Base-by-base conservation (phyloP, 2,888 invertebrate species). In the Cylloceria caligata region DNA sequence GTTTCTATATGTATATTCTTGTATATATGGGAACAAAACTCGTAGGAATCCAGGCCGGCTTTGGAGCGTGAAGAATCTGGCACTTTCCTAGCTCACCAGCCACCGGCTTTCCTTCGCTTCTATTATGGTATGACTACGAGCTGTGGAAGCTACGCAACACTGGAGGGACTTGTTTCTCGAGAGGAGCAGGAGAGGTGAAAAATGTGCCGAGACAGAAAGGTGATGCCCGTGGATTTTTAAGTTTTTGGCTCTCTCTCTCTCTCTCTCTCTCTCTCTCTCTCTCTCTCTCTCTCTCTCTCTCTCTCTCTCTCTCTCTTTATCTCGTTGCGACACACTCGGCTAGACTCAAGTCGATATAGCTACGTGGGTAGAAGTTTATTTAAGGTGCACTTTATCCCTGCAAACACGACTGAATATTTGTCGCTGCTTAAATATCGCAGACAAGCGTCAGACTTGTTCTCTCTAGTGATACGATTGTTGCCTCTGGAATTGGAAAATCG, bases 51-150 rank as follows among this genome's bases (percentile, higher is more conserved):
- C 62, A 69, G 68, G 62, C 49, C 34, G 62, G 67, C 73, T 67
- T 62, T 69, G 62, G 74, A 80, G 62, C 74, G 73, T 74, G 74
- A 80, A 80, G 74, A 74, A 80, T 79, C 71, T 68, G 72, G 79
- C 73, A 74, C 49, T 79, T 79, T 79, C 60, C 73, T 73, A 42
- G 68, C 73, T 69, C 60, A 57, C 9, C 52, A 5, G n/a, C 30
- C 27, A 49, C 55, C 13, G 34, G 34, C 67, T 73, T 68, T 47
- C 39, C 73, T 36, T 39, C 11, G 39, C 60, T 64, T 79, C 73
- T 62, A 9, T 67, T 68, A 67, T 62, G 65, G 73, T 36, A 16
- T 45, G 30, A 21, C 42, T 39, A 6, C n/a, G 45, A 45, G 13
- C 6, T 19, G 7, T n/a, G n/a, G 19, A 65, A 36, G 72, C 72